Base-by-base conservation (phyloP, 2,797 vertebrate genomes). In the Onychomys arenicola region DNA sequence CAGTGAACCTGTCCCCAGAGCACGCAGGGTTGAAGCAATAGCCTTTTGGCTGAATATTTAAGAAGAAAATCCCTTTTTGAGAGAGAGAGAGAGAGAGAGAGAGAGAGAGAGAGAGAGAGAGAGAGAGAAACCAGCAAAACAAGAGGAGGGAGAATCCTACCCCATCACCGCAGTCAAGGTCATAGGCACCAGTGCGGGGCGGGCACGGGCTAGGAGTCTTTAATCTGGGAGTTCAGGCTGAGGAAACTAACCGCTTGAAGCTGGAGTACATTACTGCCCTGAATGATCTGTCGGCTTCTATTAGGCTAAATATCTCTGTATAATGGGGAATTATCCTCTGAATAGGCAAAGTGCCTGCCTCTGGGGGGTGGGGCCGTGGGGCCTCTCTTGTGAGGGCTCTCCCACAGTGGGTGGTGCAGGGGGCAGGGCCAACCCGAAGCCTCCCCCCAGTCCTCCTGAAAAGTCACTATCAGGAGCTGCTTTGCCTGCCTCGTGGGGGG, bases 1-100 rank as follows among this genome's bases (percentile, higher is more conserved):
- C 94, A 95, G 97, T 96, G 97, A 93, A 97, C 97, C 97, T 97
- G 83, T 98, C 97, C 97, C 91, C 83, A 73, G 95, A 97, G 97
- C 96, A 97, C 81, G 94, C 97, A 97, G 82, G 97, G 95, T 97
- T 98, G 98, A 98, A 98, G 97, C 94, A 98, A 98, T 97, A 98
- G 97, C 90, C 94, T 97, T 97, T 97, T 75, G 37, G 95, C 96
- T 96, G 98, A 98, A 98, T 98, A 97, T 98, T 98, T 98, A 97
- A 94, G 95, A 96, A 97, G 97, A 97, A 98, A 98, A 98, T 40
- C 73, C 52, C 46, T 67, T 82, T 25, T 25, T 37, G 55, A 40
- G 29, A 84, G 12, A 67, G 43, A 96, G 59, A 94, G 88, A 90
- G 80, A 65, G 81, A 37, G 67, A 82, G 27, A 95, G 8, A 23